Evolutionary conservation across 2,888 invertebrate species (phyloP).

Genomic region (Drosophila multiciliata): DNA sequence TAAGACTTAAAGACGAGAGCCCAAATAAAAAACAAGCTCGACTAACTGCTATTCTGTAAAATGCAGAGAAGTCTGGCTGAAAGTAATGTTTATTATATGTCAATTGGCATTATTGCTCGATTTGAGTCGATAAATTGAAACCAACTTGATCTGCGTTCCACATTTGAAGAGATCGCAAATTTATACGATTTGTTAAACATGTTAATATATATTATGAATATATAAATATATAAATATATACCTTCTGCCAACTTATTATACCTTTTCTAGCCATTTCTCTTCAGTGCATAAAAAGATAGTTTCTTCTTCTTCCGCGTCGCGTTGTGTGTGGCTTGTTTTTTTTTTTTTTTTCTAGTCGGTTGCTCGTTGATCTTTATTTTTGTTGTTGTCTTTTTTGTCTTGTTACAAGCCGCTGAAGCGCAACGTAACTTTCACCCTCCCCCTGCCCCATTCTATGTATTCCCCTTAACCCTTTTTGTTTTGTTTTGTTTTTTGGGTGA

Average conservation of each 20-base stretch:
- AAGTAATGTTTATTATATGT: background rate
- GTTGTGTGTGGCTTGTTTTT: conserved; percentile 65
- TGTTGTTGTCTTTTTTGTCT: conserved; percentile 30
- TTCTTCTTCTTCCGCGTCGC: conserved; percentile 38
- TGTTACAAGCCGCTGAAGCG: conserved; percentile 68
- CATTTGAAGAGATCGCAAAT: background rate
- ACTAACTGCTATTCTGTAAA: background rate
- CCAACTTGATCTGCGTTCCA: background rate
- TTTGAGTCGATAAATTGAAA: background rate
- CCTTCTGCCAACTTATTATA: background rate
- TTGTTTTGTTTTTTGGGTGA: conserved; percentile 53
- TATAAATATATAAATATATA: background rate
- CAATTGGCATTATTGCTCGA: background rate
- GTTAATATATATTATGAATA: background rate
- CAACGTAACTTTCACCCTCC: conserved; percentile 53
- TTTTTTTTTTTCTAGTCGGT: conserved; percentile 35
- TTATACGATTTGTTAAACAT: background rate
- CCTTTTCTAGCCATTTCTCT: background rate
- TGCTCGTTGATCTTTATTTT: conserved; percentile 31
- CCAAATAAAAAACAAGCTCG: background rate
- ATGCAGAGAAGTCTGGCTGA: background rate
- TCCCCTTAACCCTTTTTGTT: conserved; percentile 25
- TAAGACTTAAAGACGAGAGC: background rate
- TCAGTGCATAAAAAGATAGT: background rate
- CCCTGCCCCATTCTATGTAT: background rate